These are phyloP conservation scores for Myocastor coypus DNA, from an alignment of 2,113 vertebrate genomes.

Conservation along the genomic window DNA sequence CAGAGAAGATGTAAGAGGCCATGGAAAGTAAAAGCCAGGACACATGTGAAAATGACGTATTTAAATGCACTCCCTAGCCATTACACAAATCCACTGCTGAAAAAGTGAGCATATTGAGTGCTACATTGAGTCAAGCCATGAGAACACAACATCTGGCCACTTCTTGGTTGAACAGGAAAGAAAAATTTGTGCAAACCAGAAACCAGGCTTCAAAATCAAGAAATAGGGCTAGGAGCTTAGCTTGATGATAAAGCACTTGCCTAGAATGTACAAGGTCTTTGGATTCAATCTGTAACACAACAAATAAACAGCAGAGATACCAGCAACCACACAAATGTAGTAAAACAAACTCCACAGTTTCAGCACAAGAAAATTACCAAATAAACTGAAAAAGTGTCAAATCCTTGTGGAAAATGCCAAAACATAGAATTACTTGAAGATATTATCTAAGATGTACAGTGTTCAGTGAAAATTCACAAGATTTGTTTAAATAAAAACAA, in stretches of 20 bases:
- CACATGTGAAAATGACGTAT: background rate
- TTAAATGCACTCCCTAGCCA: background rate
- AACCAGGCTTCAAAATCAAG: background rate
- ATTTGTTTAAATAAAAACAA: background rate
- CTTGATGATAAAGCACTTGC: background rate
- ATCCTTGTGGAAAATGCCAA: background rate
- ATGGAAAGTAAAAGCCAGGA: background rate
- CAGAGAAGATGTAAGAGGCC: background rate
- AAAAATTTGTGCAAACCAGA: background rate
- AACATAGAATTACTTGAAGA: background rate
- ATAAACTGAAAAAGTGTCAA: background rate
- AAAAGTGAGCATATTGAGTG: background rate
- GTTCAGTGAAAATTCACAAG: background rate
- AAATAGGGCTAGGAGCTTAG: background rate
- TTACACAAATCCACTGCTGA: background rate
- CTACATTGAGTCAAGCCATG: background rate
- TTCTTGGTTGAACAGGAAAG: background rate
- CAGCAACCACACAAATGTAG: background rate
- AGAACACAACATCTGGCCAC: background rate
- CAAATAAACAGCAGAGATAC: background rate
- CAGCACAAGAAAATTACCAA: background rate
- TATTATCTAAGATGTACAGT: conserved; percentile 18
- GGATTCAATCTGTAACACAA: background rate
- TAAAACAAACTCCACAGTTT: background rate
- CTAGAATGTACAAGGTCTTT: background rate